Evolutionary conservation across 1,140 invertebrate species (phyloP).

Genomic region (Berghia stephanieae): DNA sequence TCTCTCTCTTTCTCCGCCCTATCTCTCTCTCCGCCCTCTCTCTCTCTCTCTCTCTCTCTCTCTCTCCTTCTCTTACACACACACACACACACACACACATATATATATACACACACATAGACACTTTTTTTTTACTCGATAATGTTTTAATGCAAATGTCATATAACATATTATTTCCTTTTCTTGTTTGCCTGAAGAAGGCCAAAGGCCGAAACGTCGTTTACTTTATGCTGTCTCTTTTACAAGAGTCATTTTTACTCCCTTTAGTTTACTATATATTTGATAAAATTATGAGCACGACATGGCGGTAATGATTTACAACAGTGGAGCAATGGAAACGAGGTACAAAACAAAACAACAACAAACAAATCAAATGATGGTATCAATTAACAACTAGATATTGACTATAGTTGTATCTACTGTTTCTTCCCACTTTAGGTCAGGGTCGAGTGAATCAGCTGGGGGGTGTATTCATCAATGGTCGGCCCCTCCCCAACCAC

Average conservation of each 20-base stretch:
- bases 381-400: neutral
- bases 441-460: constrained; percentile 93
- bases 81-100: no score
- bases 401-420: no score
- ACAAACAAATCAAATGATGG: neutral
- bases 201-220: no score
- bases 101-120: no score
- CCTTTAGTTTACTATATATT: neutral
- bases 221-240: neutral
- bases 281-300: neutral
- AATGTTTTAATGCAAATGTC: no score
- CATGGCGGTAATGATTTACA: no score
- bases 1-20: neutral
- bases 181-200: no score
- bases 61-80: neutral
- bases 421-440: constrained; percentile 45
- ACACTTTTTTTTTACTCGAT: constrained; percentile 1
- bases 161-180: no score
- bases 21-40: neutral
- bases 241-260: neutral
- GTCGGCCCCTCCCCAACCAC: constrained; percentile 92
- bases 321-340: neutral
- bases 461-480: constrained; percentile 97
- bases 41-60: neutral
- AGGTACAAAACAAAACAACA: neutral